Conservation (phyloP, 2,888 invertebrate species). For the Drosophila gaucha region DNA sequence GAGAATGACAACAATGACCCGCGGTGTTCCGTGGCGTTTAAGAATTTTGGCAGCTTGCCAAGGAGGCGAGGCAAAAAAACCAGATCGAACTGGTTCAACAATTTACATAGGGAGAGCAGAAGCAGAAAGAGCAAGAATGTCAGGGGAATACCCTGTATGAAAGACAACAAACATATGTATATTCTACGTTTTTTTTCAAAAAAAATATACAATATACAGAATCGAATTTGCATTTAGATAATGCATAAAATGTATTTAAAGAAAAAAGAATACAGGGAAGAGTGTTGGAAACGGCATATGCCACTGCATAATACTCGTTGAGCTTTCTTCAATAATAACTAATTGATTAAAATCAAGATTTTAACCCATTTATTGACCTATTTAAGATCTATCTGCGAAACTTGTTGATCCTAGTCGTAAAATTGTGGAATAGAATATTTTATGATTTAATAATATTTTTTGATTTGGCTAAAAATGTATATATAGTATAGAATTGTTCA, state of each 20-base stretch:
- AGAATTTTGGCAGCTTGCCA: conserved; percentile 64
- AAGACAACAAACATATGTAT: not conserved
- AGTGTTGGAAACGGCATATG: too few relatives aligned
- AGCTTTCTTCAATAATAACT: too few relatives aligned
- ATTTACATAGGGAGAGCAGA: conserved; percentile 18
- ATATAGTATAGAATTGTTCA: too few relatives aligned
- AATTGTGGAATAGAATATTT: too few relatives aligned
- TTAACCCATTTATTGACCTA: not conserved
- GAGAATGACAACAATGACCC: conserved; percentile 68
- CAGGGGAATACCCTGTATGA: conserved; percentile 10
- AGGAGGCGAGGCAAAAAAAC: conserved; percentile 34
- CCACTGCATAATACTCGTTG: too few relatives aligned
- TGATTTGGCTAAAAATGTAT: too few relatives aligned
- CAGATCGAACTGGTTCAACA: conserved; percentile 50
- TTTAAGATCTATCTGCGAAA: too few relatives aligned
- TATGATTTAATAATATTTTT: too few relatives aligned
- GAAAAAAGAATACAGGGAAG: too few relatives aligned
- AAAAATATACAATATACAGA: not conserved
- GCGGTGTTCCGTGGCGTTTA: conserved; percentile 38
- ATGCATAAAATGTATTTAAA: too few relatives aligned
- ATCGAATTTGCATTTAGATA: too few relatives aligned
- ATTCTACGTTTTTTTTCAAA: not conserved
- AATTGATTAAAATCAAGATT: not conserved
- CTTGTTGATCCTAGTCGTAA: too few relatives aligned
- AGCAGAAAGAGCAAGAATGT: conserved; percentile 3